phyloP scores from a whole-genome alignment of 2,888 invertebrate genomes.

The Teleogryllus oceanicus region DNA sequence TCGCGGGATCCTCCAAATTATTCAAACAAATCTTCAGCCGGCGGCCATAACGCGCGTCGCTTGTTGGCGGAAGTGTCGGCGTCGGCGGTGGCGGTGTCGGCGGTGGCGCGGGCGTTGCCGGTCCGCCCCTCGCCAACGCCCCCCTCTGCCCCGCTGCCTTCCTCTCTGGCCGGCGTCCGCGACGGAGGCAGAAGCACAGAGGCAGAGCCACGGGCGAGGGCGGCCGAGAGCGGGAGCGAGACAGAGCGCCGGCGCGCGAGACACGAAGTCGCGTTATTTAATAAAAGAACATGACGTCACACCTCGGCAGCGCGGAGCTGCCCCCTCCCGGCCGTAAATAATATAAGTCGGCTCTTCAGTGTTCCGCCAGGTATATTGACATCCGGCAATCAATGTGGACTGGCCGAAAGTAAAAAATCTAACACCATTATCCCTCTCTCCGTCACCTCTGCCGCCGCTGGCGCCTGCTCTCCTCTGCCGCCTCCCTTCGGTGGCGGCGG shows the following conservation, averaged over 20 bases:
- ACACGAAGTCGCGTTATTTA: slow-evolving; percentile 18
- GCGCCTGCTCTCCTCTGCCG: no score
- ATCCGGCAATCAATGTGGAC: slow-evolving; percentile 30
- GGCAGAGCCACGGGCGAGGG: no score
- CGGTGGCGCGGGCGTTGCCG: neutral
- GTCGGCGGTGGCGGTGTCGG: no score
- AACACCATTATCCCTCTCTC: slow-evolving; percentile 25
- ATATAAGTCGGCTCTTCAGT: slow-evolving; percentile 19
- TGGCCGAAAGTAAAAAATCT: slow-evolving; percentile 30
- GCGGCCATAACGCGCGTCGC: neutral
- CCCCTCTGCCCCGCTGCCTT: neutral
- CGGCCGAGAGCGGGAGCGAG: no score
- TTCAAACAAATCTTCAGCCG: slow-evolving; percentile 2
- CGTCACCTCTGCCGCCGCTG: neutral
- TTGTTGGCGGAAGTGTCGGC: no score
- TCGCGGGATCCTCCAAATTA: neutral
- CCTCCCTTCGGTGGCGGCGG: no score
- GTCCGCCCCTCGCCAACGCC: neutral
- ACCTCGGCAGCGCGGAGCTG: neutral
- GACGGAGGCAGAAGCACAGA: no score
- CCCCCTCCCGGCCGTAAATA: neutral
- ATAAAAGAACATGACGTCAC: slow-evolving; percentile 18
- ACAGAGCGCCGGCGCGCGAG: neutral
- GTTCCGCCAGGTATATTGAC: slow-evolving; percentile 27
- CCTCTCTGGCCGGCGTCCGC: neutral